A percentile compares a stretch with the other conserved stretches of the same genome.
Evolutionary conservation across 1,140 invertebrate species (phyloP).

Genomic region (Helicoverpa armigera): DNA sequence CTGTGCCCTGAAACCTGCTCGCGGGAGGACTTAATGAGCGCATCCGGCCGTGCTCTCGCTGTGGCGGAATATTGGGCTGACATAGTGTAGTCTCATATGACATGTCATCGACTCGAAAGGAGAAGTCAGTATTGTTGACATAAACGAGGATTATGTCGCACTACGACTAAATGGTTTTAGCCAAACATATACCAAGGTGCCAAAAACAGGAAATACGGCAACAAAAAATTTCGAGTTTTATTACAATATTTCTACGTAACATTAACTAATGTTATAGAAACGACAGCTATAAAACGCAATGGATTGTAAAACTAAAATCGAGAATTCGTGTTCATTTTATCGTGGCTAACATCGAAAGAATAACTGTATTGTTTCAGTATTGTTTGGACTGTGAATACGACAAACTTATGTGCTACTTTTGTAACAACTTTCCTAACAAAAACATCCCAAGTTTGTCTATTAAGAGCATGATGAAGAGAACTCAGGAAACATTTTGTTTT

Average conservation of each 20-base stretch:
- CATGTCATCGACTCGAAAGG: too few relatives aligned
- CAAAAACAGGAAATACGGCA: not conserved
- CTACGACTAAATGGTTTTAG: too few relatives aligned
- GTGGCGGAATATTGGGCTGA: too few relatives aligned
- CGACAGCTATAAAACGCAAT: slow-evolving; percentile 34
- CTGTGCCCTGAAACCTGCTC: too few relatives aligned
- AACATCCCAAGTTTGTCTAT: slow-evolving; percentile 38
- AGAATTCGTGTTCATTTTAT: slow-evolving; percentile 17
- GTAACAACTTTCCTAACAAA: slow-evolving; percentile 18
- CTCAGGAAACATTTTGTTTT: slow-evolving; percentile 27
- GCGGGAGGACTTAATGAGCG: too few relatives aligned
- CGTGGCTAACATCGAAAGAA: slow-evolving; percentile 7
- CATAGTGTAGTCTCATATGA: too few relatives aligned
- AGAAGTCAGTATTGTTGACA: too few relatives aligned
- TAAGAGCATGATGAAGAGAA: slow-evolving; percentile 28
- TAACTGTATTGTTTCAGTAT: slow-evolving; percentile 29
- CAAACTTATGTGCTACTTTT: slow-evolving; percentile 31
- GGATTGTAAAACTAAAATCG: slow-evolving; percentile 25
- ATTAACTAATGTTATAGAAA: slow-evolving; percentile 25
- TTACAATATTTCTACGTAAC: slow-evolving; percentile 22
- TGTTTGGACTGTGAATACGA: slow-evolving; percentile 31
- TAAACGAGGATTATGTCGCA: too few relatives aligned
- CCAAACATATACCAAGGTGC: not conserved
- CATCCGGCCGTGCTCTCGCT: too few relatives aligned
- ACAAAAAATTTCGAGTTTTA: not conserved